A percentile compares a stretch with the other conserved stretches of the same genome.
Conservation (phyloP, 64 coral and sea anemone species). For the Pocillopora verrucosa region DNA sequence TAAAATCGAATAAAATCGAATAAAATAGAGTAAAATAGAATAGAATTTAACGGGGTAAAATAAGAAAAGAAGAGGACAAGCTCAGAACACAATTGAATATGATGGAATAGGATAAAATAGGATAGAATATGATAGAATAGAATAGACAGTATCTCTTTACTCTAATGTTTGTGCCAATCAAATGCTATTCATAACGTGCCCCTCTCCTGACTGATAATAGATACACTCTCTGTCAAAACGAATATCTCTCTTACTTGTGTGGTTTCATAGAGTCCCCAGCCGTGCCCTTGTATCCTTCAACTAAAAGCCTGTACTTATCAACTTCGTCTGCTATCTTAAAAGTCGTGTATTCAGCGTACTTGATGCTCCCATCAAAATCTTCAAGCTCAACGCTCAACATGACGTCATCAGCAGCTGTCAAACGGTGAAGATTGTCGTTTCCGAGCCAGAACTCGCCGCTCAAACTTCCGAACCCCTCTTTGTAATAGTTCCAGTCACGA, state of each 20-base stretch:
- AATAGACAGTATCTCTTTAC: too few relatives aligned
- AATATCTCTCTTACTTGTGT: too few relatives aligned
- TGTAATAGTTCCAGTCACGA: neutral
- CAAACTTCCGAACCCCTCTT: neutral
- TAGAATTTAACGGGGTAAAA: too few relatives aligned
- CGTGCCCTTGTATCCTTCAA: neutral
- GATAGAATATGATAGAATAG: neutral
- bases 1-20: too few relatives aligned
- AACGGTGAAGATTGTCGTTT: neutral
- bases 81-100: too few relatives aligned
- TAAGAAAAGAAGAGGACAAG: too few relatives aligned
- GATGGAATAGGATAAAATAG: too few relatives aligned
- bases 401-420: constrained; percentile 38
- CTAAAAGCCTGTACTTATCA: neutral
- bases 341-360: neutral
- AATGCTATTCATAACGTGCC: too few relatives aligned
- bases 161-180: too few relatives aligned
- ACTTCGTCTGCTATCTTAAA: neutral
- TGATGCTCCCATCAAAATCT: neutral
- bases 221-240: too few relatives aligned
- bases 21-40: too few relatives aligned
- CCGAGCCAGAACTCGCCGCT: neutral
- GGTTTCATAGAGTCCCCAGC: neutral
- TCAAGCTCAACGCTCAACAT: neutral
- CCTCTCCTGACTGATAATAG: too few relatives aligned